Percentiles rank a stretch among this genome's conserved stretches.
phyloP scores from a whole-genome alignment of 2,888 invertebrate species.

The Leptinotarsa peninsularis region DNA sequence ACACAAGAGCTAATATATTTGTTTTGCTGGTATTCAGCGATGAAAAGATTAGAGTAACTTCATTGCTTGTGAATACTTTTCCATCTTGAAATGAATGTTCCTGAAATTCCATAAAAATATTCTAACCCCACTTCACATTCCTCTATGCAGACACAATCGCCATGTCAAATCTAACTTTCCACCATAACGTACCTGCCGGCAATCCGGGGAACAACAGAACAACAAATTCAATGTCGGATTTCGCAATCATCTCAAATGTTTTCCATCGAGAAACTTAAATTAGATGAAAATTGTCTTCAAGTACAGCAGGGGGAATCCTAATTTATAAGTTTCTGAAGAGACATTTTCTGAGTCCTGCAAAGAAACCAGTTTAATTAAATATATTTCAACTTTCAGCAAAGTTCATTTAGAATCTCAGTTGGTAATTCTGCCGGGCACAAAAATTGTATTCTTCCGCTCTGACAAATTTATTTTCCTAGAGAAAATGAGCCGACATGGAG shows the following conservation, averaged over 20 bases:
- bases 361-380: slow-evolving; percentile 26
- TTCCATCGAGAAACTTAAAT: slow-evolving; percentile 8
- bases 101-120: background rate
- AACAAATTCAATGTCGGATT: background rate
- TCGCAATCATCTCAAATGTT: background rate
- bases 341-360: slow-evolving; percentile 20
- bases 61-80: too few relatives aligned
- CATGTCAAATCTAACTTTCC: background rate
- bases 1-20: too few relatives aligned
- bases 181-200: background rate
- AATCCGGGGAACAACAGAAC: background rate
- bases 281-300: slow-evolving; percentile 2
- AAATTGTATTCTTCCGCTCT: slow-evolving; percentile 31
- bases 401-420: slow-evolving; percentile 20
- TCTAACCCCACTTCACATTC: background rate
- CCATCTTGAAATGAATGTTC: too few relatives aligned
- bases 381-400: slow-evolving; percentile 26
- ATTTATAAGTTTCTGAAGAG: slow-evolving; percentile 25
- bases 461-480: slow-evolving; percentile 33
- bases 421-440: slow-evolving; percentile 20
- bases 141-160: background rate
- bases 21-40: too few relatives aligned
- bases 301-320: background rate
- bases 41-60: too few relatives aligned
- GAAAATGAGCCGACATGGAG: slow-evolving; percentile 27